Conservation (phyloP, 2,113 vertebrate genomes). For the Anhinga rufa region DNA sequence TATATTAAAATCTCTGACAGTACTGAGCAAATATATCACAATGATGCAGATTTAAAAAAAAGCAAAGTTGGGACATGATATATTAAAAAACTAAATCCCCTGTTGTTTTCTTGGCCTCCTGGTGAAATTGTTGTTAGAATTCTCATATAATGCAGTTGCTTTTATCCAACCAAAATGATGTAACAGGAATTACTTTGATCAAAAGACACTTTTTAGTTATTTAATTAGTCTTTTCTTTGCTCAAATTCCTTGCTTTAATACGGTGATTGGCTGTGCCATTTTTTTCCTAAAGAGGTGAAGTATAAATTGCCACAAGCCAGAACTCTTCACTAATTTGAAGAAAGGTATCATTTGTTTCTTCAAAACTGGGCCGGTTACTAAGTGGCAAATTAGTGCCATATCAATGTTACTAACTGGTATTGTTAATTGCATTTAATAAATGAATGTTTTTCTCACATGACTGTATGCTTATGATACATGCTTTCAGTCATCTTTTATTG, state of each 20-base stretch:
- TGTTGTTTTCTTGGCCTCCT: background rate
- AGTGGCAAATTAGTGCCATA: background rate
- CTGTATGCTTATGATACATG: background rate
- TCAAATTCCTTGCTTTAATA: background rate
- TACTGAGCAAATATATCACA: background rate
- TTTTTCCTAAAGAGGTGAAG: background rate
- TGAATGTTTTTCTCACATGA: background rate
- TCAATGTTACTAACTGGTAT: background rate
- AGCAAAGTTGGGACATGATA: background rate
- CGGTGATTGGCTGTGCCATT: background rate
- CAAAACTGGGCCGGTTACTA: background rate
- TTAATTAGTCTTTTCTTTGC: background rate
- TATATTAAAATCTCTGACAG: background rate
- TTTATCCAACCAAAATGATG: background rate
- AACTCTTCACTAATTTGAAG: background rate
- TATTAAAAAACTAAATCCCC: background rate
- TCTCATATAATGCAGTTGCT: background rate
- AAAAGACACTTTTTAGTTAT: background rate
- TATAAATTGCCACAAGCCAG: background rate
- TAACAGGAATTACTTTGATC: background rate
- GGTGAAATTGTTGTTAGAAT: background rate
- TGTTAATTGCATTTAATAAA: slow-evolving; percentile 32
- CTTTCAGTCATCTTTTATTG: background rate
- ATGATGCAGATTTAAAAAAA: background rate
- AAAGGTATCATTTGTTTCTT: background rate